Percentiles rank a stretch among this genome's conserved stretches.
Evolutionary conservation across 1,140 invertebrate species (phyloP).

Genomic region (Cherax quadricarinatus): DNA sequence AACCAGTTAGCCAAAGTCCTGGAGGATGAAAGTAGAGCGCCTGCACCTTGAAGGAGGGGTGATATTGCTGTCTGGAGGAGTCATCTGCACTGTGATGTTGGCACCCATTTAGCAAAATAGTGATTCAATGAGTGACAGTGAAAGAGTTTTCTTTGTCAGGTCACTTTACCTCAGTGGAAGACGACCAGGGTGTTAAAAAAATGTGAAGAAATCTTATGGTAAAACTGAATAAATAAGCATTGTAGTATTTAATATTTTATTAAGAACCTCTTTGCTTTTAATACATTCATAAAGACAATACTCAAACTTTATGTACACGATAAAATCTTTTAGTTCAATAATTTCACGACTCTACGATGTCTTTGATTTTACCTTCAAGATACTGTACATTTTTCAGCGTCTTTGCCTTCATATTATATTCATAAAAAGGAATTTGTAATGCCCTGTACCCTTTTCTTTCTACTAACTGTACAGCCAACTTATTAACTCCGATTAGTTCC

Average conservation of each 20-base stretch:
- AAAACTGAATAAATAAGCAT: too few relatives aligned
- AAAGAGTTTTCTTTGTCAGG: too few relatives aligned
- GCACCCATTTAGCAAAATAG: too few relatives aligned
- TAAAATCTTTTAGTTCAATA: neutral
- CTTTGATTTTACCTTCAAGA: constrained; percentile 53
- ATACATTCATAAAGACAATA: neutral
- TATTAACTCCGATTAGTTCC: constrained; percentile 42
- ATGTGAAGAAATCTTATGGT: too few relatives aligned
- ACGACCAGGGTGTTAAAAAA: too few relatives aligned
- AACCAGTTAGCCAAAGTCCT: too few relatives aligned
- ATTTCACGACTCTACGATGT: constrained; percentile 1
- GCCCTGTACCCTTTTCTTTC: constrained; percentile 27
- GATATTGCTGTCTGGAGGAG: too few relatives aligned
- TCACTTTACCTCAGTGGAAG: too few relatives aligned
- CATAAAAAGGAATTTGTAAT: constrained; percentile 48
- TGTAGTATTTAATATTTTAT: neutral
- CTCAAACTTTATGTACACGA: neutral
- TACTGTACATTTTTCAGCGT: constrained; percentile 60
- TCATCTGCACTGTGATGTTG: too few relatives aligned
- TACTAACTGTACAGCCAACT: constrained; percentile 33
- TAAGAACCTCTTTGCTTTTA: neutral
- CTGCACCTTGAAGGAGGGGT: too few relatives aligned
- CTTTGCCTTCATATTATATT: constrained; percentile 52
- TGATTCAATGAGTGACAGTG: too few relatives aligned
- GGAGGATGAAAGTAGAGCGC: too few relatives aligned